Conservation (phyloP, 2,888 invertebrate genomes). For the Drosophila eohydei region DNA sequence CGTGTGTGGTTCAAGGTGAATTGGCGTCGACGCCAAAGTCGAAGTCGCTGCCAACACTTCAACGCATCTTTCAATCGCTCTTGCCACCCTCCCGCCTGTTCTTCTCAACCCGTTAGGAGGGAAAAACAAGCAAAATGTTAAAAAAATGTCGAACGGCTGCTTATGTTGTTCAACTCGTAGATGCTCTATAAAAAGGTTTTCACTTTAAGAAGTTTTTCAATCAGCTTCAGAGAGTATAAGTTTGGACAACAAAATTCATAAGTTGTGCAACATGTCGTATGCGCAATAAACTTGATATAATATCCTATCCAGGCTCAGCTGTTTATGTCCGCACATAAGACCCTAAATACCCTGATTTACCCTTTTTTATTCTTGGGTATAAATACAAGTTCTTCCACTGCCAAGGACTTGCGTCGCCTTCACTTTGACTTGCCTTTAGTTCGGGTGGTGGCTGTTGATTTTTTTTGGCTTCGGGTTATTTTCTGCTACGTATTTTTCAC, state of each 20-base stretch:
- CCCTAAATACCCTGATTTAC: conserved; percentile 24
- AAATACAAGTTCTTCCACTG: conserved; percentile 68
- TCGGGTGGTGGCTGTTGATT: conserved; percentile 41
- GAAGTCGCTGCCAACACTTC: conserved; percentile 61
- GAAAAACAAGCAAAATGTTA: conserved; percentile 26
- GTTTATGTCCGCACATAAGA: background rate
- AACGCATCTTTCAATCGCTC: conserved; percentile 81
- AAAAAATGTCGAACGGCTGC: background rate
- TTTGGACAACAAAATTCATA: background rate
- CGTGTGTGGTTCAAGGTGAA: conserved; percentile 82
- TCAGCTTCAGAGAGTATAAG: background rate
- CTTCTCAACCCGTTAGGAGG: conserved; percentile 60
- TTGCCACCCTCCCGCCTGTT: conserved; percentile 16
- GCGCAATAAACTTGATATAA: conserved; percentile 4
- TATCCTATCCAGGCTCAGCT: background rate
- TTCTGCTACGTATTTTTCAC: conserved; percentile 71
- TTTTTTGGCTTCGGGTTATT: conserved; percentile 75
- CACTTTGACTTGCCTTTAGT: conserved; percentile 51
- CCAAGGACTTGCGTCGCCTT: conserved; percentile 77
- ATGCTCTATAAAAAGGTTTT: conserved; percentile 3
- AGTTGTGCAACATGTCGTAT: conserved; percentile 14
- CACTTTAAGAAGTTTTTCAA: too few species aligned
- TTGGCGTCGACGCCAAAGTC: conserved; percentile 52
- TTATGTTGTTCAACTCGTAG: conserved; percentile 4
- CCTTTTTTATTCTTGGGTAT: conserved; percentile 7